A percentile compares a stretch with the other conserved stretches of the same genome.
Conservation (phyloP, 2,113 vertebrate species). For the Sarotherodon lohbergeri region DNA sequence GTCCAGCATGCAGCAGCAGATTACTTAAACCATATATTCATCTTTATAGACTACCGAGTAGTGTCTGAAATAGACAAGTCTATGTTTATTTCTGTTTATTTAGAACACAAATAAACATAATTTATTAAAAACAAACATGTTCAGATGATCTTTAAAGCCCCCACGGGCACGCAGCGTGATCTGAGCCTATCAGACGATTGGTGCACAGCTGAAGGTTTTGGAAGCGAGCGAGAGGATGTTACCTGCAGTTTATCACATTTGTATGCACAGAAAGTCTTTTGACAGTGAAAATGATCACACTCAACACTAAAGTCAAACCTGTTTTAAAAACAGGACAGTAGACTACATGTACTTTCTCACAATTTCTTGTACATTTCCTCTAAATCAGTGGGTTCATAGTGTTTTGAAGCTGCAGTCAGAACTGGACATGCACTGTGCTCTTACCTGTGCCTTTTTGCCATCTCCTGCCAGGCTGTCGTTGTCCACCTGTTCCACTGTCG, state of each 20-base stretch:
- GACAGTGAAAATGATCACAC: background rate
- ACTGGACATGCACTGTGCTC: background rate
- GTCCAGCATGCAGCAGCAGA: background rate
- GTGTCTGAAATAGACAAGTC: background rate
- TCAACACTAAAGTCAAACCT: background rate
- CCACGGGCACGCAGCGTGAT: background rate
- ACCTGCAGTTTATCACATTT: background rate
- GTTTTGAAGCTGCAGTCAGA: background rate
- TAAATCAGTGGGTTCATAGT: too few species aligned
- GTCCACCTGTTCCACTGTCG: constrained; percentile 53
- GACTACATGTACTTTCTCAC: background rate
- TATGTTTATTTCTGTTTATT: background rate
- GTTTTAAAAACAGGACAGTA: background rate
- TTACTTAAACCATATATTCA: accelerated
- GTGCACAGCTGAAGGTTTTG: background rate
- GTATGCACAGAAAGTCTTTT: background rate
- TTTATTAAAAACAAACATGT: background rate
- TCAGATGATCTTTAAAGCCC: background rate
- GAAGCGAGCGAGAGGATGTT: background rate
- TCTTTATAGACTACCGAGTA: background rate
- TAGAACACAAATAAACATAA: background rate
- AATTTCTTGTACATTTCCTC: background rate
- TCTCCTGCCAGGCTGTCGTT: constrained; percentile 5
- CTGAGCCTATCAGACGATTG: background rate
- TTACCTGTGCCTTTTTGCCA: background rate